Evolutionary conservation across 2,888 invertebrate genomes (phyloP).

Genomic region (Macrophya annulata): DNA sequence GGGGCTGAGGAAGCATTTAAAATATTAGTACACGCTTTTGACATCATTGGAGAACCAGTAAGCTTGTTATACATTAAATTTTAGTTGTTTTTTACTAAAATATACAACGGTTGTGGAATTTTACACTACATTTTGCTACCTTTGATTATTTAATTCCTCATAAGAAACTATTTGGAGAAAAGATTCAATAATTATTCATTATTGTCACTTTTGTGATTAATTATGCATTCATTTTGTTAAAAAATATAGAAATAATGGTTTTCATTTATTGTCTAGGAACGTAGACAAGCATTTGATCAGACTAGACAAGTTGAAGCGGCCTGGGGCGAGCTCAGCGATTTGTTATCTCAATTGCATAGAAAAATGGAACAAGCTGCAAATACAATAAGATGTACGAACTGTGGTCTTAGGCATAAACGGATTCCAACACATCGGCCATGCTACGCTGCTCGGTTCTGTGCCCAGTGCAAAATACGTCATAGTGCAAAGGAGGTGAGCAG

Average conservation of each 20-base stretch:
- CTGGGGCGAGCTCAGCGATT: constrained; percentile 93
- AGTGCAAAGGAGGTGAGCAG: constrained; percentile 90
- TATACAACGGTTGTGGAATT: background rate
- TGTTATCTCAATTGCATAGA: constrained; percentile 93
- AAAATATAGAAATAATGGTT: background rate
- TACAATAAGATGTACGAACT: constrained; percentile 97
- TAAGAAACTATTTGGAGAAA: no score
- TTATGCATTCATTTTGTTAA: background rate
- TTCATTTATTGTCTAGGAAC: constrained; percentile 82
- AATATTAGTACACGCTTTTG: constrained; percentile 96
- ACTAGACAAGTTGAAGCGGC: constrained; percentile 91
- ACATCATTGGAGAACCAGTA: constrained; percentile 95
- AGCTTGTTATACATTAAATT: constrained; percentile 66
- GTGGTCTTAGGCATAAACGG: constrained; percentile 94
- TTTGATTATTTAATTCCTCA: background rate
- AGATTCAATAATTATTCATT: background rate
- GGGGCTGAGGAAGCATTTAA: constrained; percentile 98
- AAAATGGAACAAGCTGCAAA: constrained; percentile 97
- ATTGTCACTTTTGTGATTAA: background rate
- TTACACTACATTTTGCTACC: background rate
- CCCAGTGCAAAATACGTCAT: constrained; percentile 94
- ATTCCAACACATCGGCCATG: constrained; percentile 92
- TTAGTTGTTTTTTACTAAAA: background rate
- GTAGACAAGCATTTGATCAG: constrained; percentile 88
- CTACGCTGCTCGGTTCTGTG: constrained; percentile 95